Percentiles rank a stretch among this genome's conserved stretches.
phyloP scores from a whole-genome alignment of 2,113 vertebrate genomes.

The Ameiurus melas region DNA sequence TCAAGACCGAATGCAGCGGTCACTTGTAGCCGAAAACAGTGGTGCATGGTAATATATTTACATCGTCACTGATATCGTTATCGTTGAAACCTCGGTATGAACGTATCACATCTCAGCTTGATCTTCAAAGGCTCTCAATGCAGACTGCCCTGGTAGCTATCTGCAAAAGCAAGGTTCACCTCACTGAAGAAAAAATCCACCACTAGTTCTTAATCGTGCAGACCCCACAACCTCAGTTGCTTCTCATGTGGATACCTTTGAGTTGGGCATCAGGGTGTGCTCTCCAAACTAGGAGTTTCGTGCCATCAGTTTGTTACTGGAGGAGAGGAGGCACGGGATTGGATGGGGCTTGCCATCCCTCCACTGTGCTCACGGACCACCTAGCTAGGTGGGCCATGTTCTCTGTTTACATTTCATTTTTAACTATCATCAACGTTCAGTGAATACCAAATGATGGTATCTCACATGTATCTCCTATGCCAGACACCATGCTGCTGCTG shows the following conservation, averaged over 20 bases:
- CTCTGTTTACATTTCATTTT: not conserved
- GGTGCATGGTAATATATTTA: too few relatives aligned
- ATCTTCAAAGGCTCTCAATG: not conserved
- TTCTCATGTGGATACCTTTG: not conserved
- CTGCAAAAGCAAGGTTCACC: not conserved
- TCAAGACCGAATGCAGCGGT: too few relatives aligned
- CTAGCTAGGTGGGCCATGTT: not conserved
- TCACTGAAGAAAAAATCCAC: not conserved
- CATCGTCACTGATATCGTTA: too few relatives aligned
- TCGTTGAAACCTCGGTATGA: not conserved
- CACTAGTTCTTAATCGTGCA: not conserved
- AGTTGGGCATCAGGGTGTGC: not conserved
- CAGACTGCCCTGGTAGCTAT: not conserved
- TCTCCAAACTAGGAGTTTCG: not conserved
- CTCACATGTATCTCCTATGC: not conserved
- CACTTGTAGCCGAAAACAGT: too few relatives aligned
- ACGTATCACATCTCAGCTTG: not conserved
- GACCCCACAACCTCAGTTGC: not conserved
- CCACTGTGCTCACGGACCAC: not conserved
- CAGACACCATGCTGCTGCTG: not conserved
- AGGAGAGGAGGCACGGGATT: not conserved
- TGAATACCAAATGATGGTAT: not conserved
- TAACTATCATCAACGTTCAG: not conserved
- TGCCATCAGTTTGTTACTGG: not conserved
- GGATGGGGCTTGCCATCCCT: not conserved